Conservation (phyloP, 2,888 invertebrate genomes). For the Meganola albula region DNA sequence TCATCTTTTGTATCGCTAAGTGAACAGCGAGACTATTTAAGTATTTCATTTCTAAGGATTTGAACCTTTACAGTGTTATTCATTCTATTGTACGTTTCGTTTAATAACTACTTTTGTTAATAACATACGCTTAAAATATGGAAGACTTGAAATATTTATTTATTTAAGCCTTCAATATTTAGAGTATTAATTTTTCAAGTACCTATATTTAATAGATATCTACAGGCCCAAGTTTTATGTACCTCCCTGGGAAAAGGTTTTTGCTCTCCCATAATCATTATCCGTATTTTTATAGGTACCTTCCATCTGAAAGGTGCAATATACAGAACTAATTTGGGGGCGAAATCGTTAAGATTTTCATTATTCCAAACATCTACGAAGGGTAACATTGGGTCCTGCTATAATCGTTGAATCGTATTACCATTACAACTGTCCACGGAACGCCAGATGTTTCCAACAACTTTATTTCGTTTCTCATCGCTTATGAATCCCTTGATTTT, state of each 20-base stretch:
- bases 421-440: slow-evolving; percentile 71
- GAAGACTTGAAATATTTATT: no score
- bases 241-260: slow-evolving; percentile 17
- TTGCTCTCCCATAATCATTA: slow-evolving; percentile 25
- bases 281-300: slow-evolving; percentile 17
- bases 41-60: slow-evolving; percentile 15
- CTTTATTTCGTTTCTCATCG: slow-evolving; percentile 55
- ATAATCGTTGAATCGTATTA: slow-evolving; percentile 75
- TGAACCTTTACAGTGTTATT: no score
- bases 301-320: slow-evolving; percentile 31
- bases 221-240: no score
- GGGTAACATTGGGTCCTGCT: slow-evolving; percentile 48
- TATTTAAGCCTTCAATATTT: no score
- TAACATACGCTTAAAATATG: no score
- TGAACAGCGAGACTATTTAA: slow-evolving; percentile 15
- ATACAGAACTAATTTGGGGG: slow-evolving; percentile 63
- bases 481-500: no score
- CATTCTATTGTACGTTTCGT: no score
- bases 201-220: no score
- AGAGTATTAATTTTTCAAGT: no score
- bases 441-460: slow-evolving; percentile 69
- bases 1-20: slow-evolving; percentile 24
- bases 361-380: slow-evolving; percentile 60
- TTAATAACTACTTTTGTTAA: no score
- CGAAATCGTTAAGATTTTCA: slow-evolving; percentile 63